A percentile compares a stretch with the other conserved stretches of the same genome.
Evolutionary conservation across 2,113 vertebrate species (phyloP).

Genomic region (Peucedramus taeniatus): DNA sequence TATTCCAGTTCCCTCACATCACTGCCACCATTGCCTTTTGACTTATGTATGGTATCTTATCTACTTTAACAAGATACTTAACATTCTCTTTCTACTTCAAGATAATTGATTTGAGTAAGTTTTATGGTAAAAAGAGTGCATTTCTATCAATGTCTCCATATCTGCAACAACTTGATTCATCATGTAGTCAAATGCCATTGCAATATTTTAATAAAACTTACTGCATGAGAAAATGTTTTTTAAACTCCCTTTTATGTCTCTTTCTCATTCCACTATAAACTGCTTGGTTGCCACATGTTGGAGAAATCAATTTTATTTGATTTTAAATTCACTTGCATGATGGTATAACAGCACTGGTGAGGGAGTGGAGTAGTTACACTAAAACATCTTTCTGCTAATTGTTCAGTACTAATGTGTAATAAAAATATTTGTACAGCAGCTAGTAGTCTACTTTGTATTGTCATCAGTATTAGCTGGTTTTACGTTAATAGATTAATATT

Average conservation of each 20-base stretch:
- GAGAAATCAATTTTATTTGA: not conserved
- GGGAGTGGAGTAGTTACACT: not conserved
- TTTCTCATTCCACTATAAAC: not conserved
- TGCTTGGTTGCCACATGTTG: not conserved
- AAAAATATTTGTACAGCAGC: conserved; percentile 8
- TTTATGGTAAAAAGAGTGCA: not conserved
- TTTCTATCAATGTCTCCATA: not conserved
- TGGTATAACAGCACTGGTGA: not conserved
- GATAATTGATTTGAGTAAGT: not conserved
- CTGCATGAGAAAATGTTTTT: not conserved
- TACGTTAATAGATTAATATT: conserved; percentile 3
- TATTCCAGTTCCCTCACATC: not conserved
- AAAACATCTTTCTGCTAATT: not conserved
- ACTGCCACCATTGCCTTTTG: not conserved
- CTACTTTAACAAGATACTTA: not conserved
- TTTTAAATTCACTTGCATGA: not conserved
- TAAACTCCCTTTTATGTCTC: not conserved
- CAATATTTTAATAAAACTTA: not conserved
- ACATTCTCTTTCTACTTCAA: not conserved
- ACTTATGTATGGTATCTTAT: not conserved
- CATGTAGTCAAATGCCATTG: not conserved
- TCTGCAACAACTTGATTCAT: not conserved
- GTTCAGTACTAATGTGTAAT: not conserved
- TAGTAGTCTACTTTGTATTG: not conserved
- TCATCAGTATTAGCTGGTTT: not conserved